These are phyloP conservation scores for Tetramorium simillimum DNA, from an alignment of 1,140 invertebrate genomes.

Conservation along the genomic window DNA sequence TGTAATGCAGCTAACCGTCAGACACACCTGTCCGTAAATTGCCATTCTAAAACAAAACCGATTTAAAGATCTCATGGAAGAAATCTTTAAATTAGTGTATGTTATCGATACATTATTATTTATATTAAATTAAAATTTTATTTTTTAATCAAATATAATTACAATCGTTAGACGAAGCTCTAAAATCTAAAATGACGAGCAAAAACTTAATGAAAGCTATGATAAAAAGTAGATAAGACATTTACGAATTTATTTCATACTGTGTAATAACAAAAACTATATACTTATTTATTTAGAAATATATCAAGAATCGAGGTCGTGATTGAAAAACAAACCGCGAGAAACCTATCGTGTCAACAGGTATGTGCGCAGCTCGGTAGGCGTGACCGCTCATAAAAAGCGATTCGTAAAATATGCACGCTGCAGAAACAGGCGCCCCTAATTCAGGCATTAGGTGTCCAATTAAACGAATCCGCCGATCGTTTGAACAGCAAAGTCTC, in stretches of 20 bases:
- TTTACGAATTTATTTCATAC: not conserved
- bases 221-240: not conserved
- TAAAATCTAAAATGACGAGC: not conserved
- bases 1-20: constrained; percentile 48
- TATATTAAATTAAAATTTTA: not conserved
- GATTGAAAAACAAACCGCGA: not conserved
- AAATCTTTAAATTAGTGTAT: constrained; percentile 6
- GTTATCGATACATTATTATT: not conserved
- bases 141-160: not conserved
- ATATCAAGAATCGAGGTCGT: not conserved
- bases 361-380: constrained; percentile 67
- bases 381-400: constrained; percentile 75
- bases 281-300: not conserved
- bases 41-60: constrained; percentile 40
- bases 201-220: too few relatives aligned
- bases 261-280: not conserved
- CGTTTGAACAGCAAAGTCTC: constrained; percentile 61
- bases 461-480: constrained; percentile 77
- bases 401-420: constrained; percentile 67
- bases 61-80: not conserved
- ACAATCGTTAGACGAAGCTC: not conserved
- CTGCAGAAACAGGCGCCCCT: constrained; percentile 52
- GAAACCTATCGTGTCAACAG: constrained; percentile 5
- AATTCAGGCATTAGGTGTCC: constrained; percentile 73
- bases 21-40: constrained; percentile 54